Percentiles rank a stretch among this genome's conserved stretches.
Conservation (phyloP, 2,113 vertebrate genomes). For the Genyomyrus donnyi region DNA sequence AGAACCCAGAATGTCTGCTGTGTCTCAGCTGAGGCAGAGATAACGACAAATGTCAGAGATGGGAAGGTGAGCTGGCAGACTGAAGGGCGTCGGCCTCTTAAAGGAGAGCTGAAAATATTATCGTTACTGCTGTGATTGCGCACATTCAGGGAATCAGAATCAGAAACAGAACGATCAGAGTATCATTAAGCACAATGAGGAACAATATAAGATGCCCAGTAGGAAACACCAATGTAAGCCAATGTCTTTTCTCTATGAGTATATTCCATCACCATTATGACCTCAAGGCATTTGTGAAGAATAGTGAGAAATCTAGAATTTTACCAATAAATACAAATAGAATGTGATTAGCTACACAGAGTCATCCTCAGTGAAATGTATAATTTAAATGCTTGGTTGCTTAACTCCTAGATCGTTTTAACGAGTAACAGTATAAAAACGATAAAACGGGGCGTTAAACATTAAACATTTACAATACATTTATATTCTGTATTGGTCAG, state of each 20-base stretch:
- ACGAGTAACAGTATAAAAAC: not conserved
- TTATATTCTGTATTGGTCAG: not conserved
- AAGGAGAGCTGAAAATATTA: not conserved
- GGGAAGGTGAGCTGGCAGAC: not conserved
- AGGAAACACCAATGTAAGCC: not conserved
- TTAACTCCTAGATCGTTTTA: not conserved
- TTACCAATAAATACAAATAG: not conserved
- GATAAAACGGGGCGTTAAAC: not conserved
- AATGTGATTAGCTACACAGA: not conserved
- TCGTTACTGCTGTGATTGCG: not conserved
- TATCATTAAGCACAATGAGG: not conserved
- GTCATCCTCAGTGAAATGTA: not conserved
- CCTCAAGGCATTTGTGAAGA: not conserved
- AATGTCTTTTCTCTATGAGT: not conserved
- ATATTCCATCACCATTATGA: not conserved
- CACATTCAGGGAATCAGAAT: not conserved
- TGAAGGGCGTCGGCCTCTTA: not conserved
- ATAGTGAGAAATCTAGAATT: not conserved
- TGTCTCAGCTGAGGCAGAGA: not conserved
- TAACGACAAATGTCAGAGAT: not conserved
- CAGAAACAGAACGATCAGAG: no score
- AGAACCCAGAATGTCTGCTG: not conserved
- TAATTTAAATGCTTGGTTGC: not conserved
- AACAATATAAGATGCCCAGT: not conserved
- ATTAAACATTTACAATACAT: not conserved